Evolutionary conservation across 2,888 invertebrate genomes (phyloP), one percentile per base, ranked within the genome.

Genomic region (Globia sparganii): DNA sequence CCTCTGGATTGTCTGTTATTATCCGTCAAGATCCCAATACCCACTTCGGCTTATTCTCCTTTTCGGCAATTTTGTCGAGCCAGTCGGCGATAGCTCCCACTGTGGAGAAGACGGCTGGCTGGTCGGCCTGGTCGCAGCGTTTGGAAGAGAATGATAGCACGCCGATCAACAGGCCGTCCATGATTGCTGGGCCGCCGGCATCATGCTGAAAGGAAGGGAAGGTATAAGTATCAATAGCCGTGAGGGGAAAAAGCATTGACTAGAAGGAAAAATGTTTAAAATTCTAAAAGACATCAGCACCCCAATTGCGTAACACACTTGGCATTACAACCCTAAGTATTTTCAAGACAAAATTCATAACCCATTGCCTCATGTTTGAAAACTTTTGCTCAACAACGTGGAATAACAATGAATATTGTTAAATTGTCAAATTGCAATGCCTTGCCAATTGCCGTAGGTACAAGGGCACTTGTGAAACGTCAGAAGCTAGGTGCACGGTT

Each of bases 61-160:
- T 90, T 6, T 92, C 91, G 1, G 87, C 90, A 11, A 95, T 78
- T 4, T 84, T 81, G 11, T 92, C 92, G 1, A 96, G 86, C 96
- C 96, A 96, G 0, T 87, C 77, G 0, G 92, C 88, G 2, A 94
- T 86, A 0, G 90, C 84, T 0, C 94, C 95, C 0, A 95, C 92
- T 0, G 88, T 85, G 4, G 95, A 93, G 91, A 96, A 96, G 4
- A 96, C 96, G 0, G 96, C 96, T 0, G 96, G 96, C 84, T 94
- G 94, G 89, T 96, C 96, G 0, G 91, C 84, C 49, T 89, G 85
- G 89, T 96, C 96, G 86, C 96, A 96, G 28, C 95, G 93, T 75
- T 93, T 94, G 18, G 96, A 91, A 0, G 96, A 96, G 89, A 96
- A 96, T 1, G 96, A 96, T 15, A 96, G 91, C 69, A 96, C 91